Base-by-base conservation (phyloP, 1,140 invertebrate species). In the Drosophila nebulosa region DNA sequence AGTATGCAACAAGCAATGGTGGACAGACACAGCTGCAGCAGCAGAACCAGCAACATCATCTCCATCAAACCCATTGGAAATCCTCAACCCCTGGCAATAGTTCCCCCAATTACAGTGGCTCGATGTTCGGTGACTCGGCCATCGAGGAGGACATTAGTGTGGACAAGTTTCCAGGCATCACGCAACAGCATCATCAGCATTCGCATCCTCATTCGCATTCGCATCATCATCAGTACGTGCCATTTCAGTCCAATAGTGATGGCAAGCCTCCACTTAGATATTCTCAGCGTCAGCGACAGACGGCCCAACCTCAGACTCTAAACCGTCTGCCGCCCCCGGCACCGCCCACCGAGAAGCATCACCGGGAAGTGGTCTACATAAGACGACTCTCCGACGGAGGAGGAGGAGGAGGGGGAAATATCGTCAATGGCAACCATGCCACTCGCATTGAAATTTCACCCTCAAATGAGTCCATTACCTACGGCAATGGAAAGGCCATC, bases 121-220 rank as follows among this genome's bases (percentile, higher is more conserved):
- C 91, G 14, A 90, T 91, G 74, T 91, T 91, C 22, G 91, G 90
- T 6, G 91, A 91, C 64, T 91, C 91, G 18, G 91, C 91, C 39
- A 91, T 91, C 12, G 91, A 91, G 57, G 91, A 91, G 56, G 91
- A 91, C 52, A 90, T 91, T 7, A 91, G 91, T 53, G 90, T 91
- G 36, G 91, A 90, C 55, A 91, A 91, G 73, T 91, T 90, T 69
- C 89, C 90, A 0, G 88, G 81, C 24, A 78, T 86, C 10, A 76
- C 84, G 12, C 81, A 80, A 26, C 81, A 84, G 58, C 72, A 72
- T 26, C 89, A 90, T 26, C 24, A 26, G 24, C 24, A 26, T 26
- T 4, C 2, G 24, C 24, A 26, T 26, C 24, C 2, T 2, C 24
- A 26, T 26, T 4, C 2, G 24, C 24, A 26, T 26, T 4, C 2